A percentile compares a stretch with the other conserved stretches of the same genome.
Evolutionary conservation across 2,797 vertebrate species (phyloP).

Genomic region (Acanthurus lineatus): DNA sequence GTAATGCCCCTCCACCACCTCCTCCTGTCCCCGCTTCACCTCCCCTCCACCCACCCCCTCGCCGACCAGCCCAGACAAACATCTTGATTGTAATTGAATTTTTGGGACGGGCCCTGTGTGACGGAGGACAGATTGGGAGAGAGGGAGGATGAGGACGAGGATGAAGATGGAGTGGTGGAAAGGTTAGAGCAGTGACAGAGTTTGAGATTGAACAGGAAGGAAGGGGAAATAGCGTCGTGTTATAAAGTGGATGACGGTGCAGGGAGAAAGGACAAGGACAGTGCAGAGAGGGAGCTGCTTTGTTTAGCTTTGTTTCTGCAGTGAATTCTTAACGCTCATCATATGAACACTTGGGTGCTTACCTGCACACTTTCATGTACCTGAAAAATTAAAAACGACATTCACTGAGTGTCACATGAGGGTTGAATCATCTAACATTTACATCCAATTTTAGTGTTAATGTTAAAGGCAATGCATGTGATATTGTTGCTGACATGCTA

Average conservation of each 20-base stretch:
- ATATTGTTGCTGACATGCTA: conserved; percentile 1
- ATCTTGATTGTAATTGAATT: conserved; percentile 88
- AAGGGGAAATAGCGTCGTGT: conserved; percentile 70
- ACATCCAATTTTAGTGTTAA: background rate
- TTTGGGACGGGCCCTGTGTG: conserved; percentile 75
- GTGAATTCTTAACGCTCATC: conserved; percentile 22
- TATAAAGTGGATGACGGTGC: conserved; percentile 59
- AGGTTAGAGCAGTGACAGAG: conserved; percentile 66
- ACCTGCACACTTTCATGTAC: background rate
- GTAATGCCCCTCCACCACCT: conserved; percentile 73
- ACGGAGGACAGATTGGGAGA: conserved; percentile 61
- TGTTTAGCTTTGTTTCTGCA: conserved; percentile 37
- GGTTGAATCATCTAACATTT: background rate
- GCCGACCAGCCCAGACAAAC: conserved; percentile 78
- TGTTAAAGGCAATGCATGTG: background rate
- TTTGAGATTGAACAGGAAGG: conserved; percentile 77
- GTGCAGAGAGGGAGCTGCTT: conserved; percentile 32
- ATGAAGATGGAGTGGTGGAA: conserved; percentile 66
- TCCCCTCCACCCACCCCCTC: conserved; percentile 54
- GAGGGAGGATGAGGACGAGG: conserved; percentile 25
- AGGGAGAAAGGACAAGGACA: conserved; percentile 48
- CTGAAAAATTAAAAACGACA: background rate
- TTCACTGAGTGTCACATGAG: background rate
- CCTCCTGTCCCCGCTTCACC: background rate
- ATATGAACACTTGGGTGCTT: background rate